phyloP scores from a whole-genome alignment of 2,797 vertebrate species.

The Percopsis omiscomaycus region DNA sequence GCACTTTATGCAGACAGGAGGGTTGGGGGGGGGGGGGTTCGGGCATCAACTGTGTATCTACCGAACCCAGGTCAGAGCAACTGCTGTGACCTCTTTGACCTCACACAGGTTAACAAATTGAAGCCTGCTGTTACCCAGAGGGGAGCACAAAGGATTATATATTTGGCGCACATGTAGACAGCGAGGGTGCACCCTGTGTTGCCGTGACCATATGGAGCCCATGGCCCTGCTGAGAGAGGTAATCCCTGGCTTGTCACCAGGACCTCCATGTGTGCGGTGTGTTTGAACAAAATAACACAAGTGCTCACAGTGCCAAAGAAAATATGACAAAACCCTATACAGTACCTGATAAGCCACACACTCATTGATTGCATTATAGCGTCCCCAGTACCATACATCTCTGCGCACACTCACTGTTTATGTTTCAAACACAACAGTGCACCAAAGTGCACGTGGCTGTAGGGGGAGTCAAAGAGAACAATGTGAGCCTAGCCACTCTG shows the following conservation, averaged over 20 bases:
- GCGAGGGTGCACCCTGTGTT: slow-evolving; percentile 41
- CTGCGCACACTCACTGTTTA: too few relatives aligned
- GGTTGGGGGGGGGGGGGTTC: neutral
- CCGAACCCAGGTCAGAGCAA: slow-evolving; percentile 58
- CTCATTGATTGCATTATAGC: too few relatives aligned
- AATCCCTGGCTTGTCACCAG: slow-evolving; percentile 28
- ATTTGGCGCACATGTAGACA: slow-evolving; percentile 28
- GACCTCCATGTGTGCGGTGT: slow-evolving; percentile 8
- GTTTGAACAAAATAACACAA: slow-evolving; percentile 37
- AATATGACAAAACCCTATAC: slow-evolving; percentile 11
- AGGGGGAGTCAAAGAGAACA: too few relatives aligned
- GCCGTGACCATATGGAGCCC: slow-evolving; percentile 58
- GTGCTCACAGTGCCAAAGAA: slow-evolving; percentile 19
- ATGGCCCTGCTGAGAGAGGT: slow-evolving; percentile 53
- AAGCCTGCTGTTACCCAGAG: slow-evolving; percentile 62
- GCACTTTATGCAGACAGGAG: slow-evolving; percentile 49
- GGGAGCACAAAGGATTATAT: slow-evolving; percentile 32
- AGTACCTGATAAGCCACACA: too few relatives aligned
- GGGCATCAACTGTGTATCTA: slow-evolving; percentile 54
- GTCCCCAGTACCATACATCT: too few relatives aligned
- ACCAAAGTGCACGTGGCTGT: too few relatives aligned
- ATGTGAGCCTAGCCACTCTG: too few relatives aligned
- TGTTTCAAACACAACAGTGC: too few relatives aligned
- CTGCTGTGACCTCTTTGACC: slow-evolving; percentile 59
- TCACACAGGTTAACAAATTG: slow-evolving; percentile 56